Conservation (phyloP, 2,797 vertebrate species). For the Spheniscus humboldti region DNA sequence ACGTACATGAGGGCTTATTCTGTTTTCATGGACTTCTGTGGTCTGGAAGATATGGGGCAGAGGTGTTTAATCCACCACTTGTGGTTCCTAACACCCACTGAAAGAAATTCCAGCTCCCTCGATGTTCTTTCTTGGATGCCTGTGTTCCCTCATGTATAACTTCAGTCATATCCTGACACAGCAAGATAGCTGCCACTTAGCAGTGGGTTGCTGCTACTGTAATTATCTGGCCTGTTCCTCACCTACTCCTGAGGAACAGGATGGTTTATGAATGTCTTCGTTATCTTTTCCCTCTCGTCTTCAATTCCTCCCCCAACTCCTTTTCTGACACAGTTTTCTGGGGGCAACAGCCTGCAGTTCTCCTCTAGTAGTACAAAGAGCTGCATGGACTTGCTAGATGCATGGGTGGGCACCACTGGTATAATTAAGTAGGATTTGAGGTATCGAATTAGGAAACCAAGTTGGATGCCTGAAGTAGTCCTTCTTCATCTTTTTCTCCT, state of each 20-base stretch:
- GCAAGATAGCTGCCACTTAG: neutral
- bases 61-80: neutral
- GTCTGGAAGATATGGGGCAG: neutral
- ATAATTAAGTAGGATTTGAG: neutral
- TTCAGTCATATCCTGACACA: neutral
- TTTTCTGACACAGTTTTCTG: neutral
- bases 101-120: neutral
- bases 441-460: neutral
- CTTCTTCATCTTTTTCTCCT: neutral
- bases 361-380: neutral
- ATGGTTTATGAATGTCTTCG: neutral
- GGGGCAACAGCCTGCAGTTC: neutral
- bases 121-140: neutral
- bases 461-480: neutral
- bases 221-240: neutral
- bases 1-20: neutral
- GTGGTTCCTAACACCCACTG: neutral
- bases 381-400: neutral
- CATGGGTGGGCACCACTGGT: neutral
- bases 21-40: neutral
- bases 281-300: neutral
- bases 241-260: neutral
- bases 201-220: neutral
- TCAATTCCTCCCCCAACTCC: neutral
- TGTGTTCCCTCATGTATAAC: neutral